Conservation (phyloP, 1,140 invertebrate genomes). For the Rhagoletis zephyria region DNA sequence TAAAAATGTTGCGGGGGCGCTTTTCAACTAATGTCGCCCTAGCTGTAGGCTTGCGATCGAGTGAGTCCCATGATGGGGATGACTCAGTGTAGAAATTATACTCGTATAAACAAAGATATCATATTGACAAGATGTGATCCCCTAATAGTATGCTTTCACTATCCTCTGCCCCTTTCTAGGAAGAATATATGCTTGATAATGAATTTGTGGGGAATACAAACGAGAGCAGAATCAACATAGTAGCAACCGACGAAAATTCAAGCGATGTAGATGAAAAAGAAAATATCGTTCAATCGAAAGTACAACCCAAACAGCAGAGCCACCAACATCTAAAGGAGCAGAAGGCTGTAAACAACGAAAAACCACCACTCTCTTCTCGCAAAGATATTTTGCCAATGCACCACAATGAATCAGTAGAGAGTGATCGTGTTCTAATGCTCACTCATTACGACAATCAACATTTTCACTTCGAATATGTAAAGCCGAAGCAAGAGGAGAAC, state of each 20-base stretch:
- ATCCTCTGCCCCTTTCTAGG: conserved; percentile 45
- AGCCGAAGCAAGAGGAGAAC: not conserved
- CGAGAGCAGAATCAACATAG: not conserved
- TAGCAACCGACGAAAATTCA: not conserved
- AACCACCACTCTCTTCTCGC: not conserved
- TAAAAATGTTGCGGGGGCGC: not conserved
- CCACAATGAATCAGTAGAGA: not conserved
- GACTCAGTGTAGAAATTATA: conserved; percentile 14
- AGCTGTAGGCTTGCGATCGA: not conserved
- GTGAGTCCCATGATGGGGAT: not conserved
- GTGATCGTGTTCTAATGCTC: conserved; percentile 1
- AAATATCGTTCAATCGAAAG: not conserved
- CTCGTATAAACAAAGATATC: not conserved
- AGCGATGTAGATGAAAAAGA: conserved; percentile 19
- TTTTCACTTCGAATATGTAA: conserved; percentile 41
- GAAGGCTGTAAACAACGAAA: not conserved
- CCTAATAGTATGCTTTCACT: conserved; percentile 48
- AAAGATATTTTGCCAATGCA: not conserved
- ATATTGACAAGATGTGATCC: not conserved
- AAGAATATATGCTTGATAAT: conserved; percentile 47
- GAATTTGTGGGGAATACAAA: conserved; percentile 2
- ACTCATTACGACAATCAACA: conserved; percentile 35
- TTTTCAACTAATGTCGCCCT: not conserved
- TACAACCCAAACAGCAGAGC: not conserved
- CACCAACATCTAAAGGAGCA: conserved; percentile 2